phyloP scores from a whole-genome alignment of 1,140 invertebrate genomes.

The Macrotrachela quadricornifera region DNA sequence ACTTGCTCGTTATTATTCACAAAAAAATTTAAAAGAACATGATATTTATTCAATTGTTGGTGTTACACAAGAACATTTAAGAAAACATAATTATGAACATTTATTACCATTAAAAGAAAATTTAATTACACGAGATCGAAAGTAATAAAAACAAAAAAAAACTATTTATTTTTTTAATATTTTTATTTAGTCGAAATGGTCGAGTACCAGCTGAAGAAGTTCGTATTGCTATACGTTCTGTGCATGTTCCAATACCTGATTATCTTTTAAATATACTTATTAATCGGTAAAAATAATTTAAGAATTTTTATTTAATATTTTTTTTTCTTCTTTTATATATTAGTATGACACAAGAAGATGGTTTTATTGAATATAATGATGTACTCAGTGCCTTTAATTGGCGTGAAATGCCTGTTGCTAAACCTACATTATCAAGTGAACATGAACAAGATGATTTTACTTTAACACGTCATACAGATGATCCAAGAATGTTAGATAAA shows the following conservation, averaged over 20 bases:
- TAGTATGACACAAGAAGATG: neutral
- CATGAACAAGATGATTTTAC: neutral
- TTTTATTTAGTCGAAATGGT: conserved; percentile 14
- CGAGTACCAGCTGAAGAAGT: conserved; percentile 15
- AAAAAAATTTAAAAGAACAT: conserved; percentile 10
- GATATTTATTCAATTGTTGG: conserved; percentile 14
- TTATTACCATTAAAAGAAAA: conserved; percentile 18
- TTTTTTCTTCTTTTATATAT: neutral
- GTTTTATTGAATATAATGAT: neutral
- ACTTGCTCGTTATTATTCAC: conserved; percentile 17
- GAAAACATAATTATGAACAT: conserved; percentile 25
- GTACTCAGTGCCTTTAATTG: neutral
- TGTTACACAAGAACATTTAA: conserved; percentile 23
- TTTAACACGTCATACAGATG: no score
- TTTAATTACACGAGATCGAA: conserved; percentile 12
- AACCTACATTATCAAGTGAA: neutral
- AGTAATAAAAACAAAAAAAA: no score
- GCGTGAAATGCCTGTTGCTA: conserved; percentile 5
- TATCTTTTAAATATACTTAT: conserved; percentile 18
- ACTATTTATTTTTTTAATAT: neutral
- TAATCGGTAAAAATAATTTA: conserved; percentile 5
- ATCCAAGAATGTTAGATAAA: no score
- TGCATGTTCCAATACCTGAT: conserved; percentile 21
- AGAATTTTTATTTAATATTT: neutral
- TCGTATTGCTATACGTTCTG: conserved; percentile 17